Base-by-base conservation (phyloP, 1,140 invertebrate genomes). In the Procambarus clarkii region DNA sequence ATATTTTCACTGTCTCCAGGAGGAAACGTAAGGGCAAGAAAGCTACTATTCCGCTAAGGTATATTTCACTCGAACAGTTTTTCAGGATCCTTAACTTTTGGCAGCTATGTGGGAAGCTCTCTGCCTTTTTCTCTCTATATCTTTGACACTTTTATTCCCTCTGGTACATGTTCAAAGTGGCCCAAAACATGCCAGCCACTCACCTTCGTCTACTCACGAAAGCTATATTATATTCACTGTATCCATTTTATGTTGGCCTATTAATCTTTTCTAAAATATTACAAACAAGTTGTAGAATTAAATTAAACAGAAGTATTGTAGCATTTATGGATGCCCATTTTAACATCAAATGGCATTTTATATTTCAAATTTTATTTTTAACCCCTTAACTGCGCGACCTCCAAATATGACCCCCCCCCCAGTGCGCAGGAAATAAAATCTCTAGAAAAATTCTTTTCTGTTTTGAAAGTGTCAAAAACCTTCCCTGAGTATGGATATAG, bases 11-110 rank as follows among this genome's bases (percentile, higher is more conserved):
- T 76, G 81, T 85, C 89, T 91, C 76, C 89, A 91, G 89, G 89
- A 85, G 74, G 82, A 91, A 91, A 85, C 89, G 89, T 64, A 91
- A 91, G 76, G 83, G 74, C 81, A 91, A 91, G 81, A 91, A 78
- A 79, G 18, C 81, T 83, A 76, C 82, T 5, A 76, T 83, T 21
- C 11, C 24, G 13, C 74, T 48, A 60, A 91, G 89, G 89, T 91
- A 91, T 77, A 60, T 64, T 50, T n/a, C 58, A 50, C 21, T 79
- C 45, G 13, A 45, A 4, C n/a, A 79, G 21, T 88, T 69, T 54
- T 88, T 80, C 15, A 24, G 58, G 76, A 50, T 77, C 45, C 21
- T 18, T 64, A 4, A 69, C n/a, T 50, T 50, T 48, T 76, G 9
- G 46, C 46, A 64, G 21, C 15, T 74, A 21, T 45, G 69, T 74